These are phyloP conservation scores for Acanthacorydalis orientalis DNA, from an alignment of 2,888 invertebrate species.

Conservation along the genomic window DNA sequence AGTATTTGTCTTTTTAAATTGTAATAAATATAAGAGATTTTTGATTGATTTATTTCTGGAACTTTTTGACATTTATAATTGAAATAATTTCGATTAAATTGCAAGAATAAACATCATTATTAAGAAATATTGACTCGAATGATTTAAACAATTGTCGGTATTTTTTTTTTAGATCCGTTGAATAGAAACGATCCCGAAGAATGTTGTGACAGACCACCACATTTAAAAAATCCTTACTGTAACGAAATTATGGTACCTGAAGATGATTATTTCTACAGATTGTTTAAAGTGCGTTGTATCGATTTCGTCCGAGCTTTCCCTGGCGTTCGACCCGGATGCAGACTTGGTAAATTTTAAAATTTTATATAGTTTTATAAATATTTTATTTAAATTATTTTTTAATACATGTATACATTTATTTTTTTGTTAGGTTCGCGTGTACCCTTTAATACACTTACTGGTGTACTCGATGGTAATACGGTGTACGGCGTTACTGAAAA, in stretches of 20 bases:
- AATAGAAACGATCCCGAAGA: constrained; percentile 84
- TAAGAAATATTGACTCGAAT: too few relatives aligned
- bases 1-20: too few relatives aligned
- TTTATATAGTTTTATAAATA: background rate
- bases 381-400: background rate
- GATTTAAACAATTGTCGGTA: too few relatives aligned
- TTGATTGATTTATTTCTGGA: too few relatives aligned
- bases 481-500: constrained; percentile 76
- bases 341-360: constrained; percentile 42
- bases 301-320: constrained; percentile 84
- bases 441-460: constrained; percentile 75
- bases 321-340: constrained; percentile 71
- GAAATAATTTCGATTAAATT: too few relatives aligned
- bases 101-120: too few relatives aligned
- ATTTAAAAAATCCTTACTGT: constrained; percentile 78
- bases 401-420: background rate
- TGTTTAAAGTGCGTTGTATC: constrained; percentile 71
- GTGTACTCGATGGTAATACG: constrained; percentile 75
- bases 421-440: constrained; percentile 48
- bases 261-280: constrained; percentile 78
- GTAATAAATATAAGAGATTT: too few relatives aligned
- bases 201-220: constrained; percentile 68
- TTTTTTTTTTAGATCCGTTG: constrained; percentile 44
- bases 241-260: constrained; percentile 77
- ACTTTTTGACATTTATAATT: too few relatives aligned